These are phyloP conservation scores for Struthidea cinerea DNA, from an alignment of 2,113 vertebrate species.

Conservation along the genomic window DNA sequence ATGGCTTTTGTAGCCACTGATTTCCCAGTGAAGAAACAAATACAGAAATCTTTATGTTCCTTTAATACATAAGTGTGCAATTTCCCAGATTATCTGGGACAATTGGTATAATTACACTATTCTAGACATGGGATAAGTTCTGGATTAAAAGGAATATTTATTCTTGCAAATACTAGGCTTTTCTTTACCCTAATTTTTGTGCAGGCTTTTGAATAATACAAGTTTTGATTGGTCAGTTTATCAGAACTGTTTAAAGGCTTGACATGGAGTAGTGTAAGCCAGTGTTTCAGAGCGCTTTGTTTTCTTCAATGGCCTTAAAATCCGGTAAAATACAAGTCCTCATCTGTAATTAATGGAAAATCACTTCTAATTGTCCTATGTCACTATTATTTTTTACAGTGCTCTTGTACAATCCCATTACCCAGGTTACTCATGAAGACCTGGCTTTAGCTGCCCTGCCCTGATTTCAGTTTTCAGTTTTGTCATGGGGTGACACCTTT, in stretches of 20 bases:
- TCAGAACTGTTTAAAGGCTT: background rate
- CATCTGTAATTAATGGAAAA: background rate
- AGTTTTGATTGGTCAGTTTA: background rate
- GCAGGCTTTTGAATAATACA: background rate
- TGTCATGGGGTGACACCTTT: background rate
- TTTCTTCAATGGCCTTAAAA: background rate
- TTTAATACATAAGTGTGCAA: accelerated
- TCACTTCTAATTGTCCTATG: background rate
- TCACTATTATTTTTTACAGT: background rate
- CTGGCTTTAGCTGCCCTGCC: background rate
- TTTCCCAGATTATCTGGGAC: background rate
- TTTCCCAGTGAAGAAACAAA: background rate
- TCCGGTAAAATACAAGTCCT: background rate
- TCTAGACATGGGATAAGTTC: background rate
- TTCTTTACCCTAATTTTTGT: background rate
- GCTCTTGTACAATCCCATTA: accelerated
- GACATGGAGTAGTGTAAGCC: background rate
- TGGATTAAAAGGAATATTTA: background rate
- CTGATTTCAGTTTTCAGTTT: background rate
- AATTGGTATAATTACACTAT: accelerated
- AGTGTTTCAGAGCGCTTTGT: background rate
- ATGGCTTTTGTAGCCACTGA: background rate
- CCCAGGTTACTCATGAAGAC: background rate
- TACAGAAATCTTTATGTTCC: background rate
- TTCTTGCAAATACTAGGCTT: background rate